Conservation (phyloP, 1,140 invertebrate species). For the Paraescarpia echinospica region DNA sequence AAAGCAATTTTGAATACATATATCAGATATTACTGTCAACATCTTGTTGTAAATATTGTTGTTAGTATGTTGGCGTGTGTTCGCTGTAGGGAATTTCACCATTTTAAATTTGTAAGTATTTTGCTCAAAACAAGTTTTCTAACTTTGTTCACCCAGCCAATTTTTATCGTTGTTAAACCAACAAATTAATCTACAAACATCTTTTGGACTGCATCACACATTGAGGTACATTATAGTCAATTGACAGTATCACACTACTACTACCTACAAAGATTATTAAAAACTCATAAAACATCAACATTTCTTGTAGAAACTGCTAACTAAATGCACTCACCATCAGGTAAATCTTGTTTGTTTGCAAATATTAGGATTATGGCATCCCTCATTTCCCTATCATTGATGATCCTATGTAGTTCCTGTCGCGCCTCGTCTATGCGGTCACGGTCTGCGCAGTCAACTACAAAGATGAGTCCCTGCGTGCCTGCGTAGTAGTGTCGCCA, state of each 20-base stretch:
- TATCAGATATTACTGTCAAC: too few species aligned
- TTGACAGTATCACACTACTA: background rate
- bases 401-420: constrained; percentile 86
- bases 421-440: constrained; percentile 63
- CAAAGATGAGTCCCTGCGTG: constrained; percentile 64
- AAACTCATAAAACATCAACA: background rate
- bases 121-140: too few species aligned
- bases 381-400: constrained; percentile 99
- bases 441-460: constrained; percentile 63
- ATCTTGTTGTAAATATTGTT: too few species aligned
- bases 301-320: background rate
- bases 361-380: constrained; percentile 99
- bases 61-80: too few species aligned
- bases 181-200: background rate
- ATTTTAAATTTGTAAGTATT: too few species aligned
- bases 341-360: constrained; percentile 99
- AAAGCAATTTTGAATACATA: constrained; percentile 58
- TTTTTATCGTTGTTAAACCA: too few species aligned
- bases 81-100: too few species aligned
- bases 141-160: too few species aligned
- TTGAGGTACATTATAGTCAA: background rate
- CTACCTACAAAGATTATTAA: background rate
- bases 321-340: constrained; percentile 73
- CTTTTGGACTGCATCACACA: background rate
- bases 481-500: constrained; percentile 69